A percentile compares a stretch with the other conserved stretches of the same genome.
phyloP scores from a whole-genome alignment of 2,888 invertebrate species.

The Sarcophaga caerulescens region DNA sequence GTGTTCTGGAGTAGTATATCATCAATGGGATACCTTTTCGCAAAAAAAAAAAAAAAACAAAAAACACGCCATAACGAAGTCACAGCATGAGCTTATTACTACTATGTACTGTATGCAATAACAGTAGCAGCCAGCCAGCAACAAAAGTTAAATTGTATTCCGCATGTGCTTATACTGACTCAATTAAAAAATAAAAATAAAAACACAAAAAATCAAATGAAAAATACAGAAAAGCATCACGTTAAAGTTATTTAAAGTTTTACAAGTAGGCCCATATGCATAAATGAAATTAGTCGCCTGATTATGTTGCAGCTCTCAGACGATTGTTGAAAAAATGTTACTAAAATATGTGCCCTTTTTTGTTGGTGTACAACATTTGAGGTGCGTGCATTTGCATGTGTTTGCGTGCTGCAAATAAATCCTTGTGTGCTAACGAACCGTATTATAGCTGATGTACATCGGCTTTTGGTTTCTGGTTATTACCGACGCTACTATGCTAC shows the following conservation, averaged over 20 bases:
- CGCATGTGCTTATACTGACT: background rate
- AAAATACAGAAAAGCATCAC: conserved; percentile 39
- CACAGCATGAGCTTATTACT: conserved; percentile 37
- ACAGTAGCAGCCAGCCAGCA: background rate
- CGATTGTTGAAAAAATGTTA: background rate
- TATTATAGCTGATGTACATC: conserved; percentile 29
- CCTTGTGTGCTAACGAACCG: conserved; percentile 44
- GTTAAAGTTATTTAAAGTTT: conserved; percentile 56
- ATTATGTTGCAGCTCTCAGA: too few relatives aligned
- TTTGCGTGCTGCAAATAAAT: conserved; percentile 19
- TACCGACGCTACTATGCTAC: background rate
- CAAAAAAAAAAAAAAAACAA: background rate
- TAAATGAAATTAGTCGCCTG: background rate
- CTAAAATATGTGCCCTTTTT: background rate
- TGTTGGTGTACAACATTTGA: background rate
- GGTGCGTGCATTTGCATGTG: background rate
- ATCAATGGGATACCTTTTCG: background rate
- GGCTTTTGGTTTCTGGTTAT: conserved; percentile 14
- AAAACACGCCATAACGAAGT: background rate
- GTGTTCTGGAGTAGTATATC: background rate
- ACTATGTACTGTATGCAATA: conserved; percentile 14
- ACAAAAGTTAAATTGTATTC: conserved; percentile 13
- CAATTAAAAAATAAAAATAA: conserved; percentile 24
- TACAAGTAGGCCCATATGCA: conserved; percentile 41
- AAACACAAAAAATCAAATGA: conserved; percentile 32